Conservation (phyloP, 2,888 invertebrate species). For the Plemyria rubiginata region DNA sequence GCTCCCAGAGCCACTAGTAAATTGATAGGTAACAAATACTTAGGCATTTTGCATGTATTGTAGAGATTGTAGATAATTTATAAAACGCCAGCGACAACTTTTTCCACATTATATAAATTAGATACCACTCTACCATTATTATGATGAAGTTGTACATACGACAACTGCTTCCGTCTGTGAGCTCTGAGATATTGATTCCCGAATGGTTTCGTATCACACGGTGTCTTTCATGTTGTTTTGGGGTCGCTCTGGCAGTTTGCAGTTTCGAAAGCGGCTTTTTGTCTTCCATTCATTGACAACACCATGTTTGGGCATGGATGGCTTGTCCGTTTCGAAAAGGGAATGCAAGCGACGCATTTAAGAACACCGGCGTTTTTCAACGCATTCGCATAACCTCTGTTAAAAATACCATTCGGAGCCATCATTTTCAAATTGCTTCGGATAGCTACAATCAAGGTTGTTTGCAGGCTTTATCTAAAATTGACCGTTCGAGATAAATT, state of each 20-base stretch:
- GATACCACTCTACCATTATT: not conserved
- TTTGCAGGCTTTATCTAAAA: conserved; percentile 30
- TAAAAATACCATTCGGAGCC: conserved; percentile 21
- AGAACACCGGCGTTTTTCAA: conserved; percentile 35
- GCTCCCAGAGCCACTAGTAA: too few relatives aligned
- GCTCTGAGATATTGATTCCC: conserved; percentile 18
- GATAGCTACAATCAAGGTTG: conserved; percentile 30
- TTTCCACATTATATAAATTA: not conserved
- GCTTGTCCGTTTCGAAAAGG: conserved; percentile 35
- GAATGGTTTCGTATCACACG: conserved; percentile 31
- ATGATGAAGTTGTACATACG: not conserved
- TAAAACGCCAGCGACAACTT: too few relatives aligned
- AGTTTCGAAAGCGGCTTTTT: conserved; percentile 53
- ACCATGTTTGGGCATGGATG: conserved; percentile 48
- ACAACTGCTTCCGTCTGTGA: not conserved
- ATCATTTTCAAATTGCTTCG: conserved; percentile 23
- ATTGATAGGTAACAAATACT: too few relatives aligned
- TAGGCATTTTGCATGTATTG: too few relatives aligned
- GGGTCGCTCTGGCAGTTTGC: conserved; percentile 39
- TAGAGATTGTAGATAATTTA: too few relatives aligned
- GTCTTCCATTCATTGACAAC: conserved; percentile 43
- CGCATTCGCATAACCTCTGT: conserved; percentile 24
- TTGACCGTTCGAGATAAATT: conserved; percentile 13
- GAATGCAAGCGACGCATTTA: conserved; percentile 30
- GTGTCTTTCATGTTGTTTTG: conserved; percentile 30